phyloP scores from a whole-genome alignment of 2,113 vertebrate genomes.

The human (Homo sapiens) region DNA sequence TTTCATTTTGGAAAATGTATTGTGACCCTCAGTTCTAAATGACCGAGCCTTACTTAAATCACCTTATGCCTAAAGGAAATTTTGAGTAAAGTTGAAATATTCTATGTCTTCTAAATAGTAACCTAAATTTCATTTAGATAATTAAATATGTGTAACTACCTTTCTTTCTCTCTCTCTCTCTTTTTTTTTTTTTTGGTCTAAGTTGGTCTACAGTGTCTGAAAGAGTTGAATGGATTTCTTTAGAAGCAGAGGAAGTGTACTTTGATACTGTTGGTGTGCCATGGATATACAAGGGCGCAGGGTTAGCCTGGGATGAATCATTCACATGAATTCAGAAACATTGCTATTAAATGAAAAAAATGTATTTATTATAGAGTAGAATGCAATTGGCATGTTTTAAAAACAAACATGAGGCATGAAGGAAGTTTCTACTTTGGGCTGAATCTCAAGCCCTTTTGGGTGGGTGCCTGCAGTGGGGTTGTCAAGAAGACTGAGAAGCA shows the following conservation, averaged over 20 bases:
- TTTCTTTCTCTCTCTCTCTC: background rate
- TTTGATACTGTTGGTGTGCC: background rate
- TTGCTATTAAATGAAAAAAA: background rate
- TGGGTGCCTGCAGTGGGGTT: background rate
- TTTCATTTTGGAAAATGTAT: conserved; percentile 27
- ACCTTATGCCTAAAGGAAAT: background rate
- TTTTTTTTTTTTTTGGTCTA: background rate
- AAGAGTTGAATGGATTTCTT: background rate
- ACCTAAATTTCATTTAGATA: conserved; percentile 44
- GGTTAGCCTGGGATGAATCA: background rate
- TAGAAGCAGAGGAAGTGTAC: background rate
- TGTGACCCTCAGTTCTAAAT: background rate
- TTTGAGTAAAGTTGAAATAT: background rate
- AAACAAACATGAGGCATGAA: background rate
- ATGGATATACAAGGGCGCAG: background rate
- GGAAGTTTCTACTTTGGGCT: background rate
- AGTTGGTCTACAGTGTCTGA: background rate
- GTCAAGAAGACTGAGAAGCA: background rate
- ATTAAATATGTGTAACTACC: background rate
- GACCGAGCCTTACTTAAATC: background rate
- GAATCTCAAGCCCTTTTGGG: background rate
- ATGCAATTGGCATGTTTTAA: background rate
- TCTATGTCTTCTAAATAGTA: background rate
- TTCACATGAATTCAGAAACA: background rate
- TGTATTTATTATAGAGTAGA: background rate